Evolutionary conservation across 2,113 vertebrate species (phyloP), one percentile per base, ranked within the genome.

Genomic region (Gymnarchus niloticus): DNA sequence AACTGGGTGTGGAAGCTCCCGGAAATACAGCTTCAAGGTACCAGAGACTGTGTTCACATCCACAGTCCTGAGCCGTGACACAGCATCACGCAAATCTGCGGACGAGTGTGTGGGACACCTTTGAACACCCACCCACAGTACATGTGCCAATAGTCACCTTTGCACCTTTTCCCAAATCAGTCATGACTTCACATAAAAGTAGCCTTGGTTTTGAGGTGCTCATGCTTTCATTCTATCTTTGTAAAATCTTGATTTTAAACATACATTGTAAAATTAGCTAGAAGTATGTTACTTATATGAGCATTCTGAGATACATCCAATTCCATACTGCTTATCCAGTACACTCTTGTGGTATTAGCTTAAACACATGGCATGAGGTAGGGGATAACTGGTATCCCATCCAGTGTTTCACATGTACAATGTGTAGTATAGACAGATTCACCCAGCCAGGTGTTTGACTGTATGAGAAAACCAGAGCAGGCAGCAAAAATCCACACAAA

Each of bases 21-120:
- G 92, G 73, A 95, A 92, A 89, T 93, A 95, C 0, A 95, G 92
- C 57, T 95, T 95, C 51, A 95, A 91, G 0, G 93, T 90, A 0
- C 94, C 92, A 2, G 93, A 92, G 17, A 94, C 94, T 0, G 85
- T 89, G 48, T 95, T 93, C 52, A 95, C 91, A 6, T 95, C 94
- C 0, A 88, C 86, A 0, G 61, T 87, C 69, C 93, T 93, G 89
- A 95, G 85, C 21, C 87, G 89, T 19, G 87, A 88, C 0, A 94
- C 87, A 0, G 94, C 94, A 14, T 95, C 94, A 17, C 92, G 92
- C 76, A 92, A 87, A 91, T 91, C 94, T 95, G 90, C 84, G 77
- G 21, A 52, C 59, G 17, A 78, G 61, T 10, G 37, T 28, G 25
- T 17, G 19, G 5, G 44, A 48, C 51, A 2, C 3, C 25, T 37